These are phyloP conservation scores for Drosophila suzukii DNA, from an alignment of 1,140 invertebrate genomes.

Conservation along the genomic window DNA sequence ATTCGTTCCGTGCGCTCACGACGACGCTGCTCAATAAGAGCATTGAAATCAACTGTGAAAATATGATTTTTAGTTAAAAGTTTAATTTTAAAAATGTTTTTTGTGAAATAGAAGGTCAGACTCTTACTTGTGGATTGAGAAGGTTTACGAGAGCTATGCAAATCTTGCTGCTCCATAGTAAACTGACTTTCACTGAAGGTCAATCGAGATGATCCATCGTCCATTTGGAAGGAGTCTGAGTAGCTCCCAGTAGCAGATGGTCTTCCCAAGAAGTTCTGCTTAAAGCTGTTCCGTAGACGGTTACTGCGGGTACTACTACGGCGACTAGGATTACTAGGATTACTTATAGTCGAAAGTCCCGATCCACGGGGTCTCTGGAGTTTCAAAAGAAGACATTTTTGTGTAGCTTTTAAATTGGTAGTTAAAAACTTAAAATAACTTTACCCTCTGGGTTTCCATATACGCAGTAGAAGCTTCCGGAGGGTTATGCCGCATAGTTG, in stretches of 20 bases:
- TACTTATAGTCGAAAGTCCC: background rate
- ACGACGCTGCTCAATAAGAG: conserved; percentile 60
- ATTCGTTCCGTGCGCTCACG: conserved; percentile 56
- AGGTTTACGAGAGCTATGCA: background rate
- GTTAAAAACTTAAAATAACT: background rate
- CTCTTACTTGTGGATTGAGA: conserved; percentile 10
- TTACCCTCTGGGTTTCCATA: conserved; percentile 85
- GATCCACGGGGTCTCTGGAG: background rate
- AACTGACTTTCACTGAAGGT: background rate
- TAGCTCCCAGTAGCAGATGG: conserved; percentile 1
- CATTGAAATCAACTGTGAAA: conserved; percentile 51
- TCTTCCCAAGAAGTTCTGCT: background rate
- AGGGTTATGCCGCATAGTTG: conserved; percentile 89
- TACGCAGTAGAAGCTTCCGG: conserved; percentile 92
- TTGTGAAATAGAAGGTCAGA: background rate
- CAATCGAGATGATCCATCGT: background rate
- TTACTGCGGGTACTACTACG: background rate
- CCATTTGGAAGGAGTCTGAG: conserved; percentile 1
- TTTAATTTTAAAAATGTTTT: no score
- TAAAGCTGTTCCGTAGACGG: background rate
- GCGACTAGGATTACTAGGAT: no score
- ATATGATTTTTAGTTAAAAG: no score
- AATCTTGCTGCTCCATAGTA: background rate
- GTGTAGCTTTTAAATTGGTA: background rate
- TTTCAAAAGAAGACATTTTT: background rate